Evolutionary conservation across 2,113 vertebrate species (phyloP).

Genomic region (Eira barbara): DNA sequence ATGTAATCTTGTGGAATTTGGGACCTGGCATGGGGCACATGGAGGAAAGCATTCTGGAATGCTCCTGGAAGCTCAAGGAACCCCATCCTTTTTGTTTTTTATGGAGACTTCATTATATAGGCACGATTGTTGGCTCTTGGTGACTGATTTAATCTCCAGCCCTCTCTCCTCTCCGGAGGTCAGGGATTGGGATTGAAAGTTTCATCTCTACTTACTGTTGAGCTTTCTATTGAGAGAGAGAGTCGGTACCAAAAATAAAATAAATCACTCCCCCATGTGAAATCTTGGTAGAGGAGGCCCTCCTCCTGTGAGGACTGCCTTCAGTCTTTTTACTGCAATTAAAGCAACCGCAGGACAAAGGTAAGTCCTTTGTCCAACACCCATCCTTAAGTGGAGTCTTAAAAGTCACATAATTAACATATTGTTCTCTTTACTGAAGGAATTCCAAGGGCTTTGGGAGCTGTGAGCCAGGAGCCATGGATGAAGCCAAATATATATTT

Average conservation of each 20-base stretch:
- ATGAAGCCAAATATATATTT: background rate
- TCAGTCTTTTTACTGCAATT: background rate
- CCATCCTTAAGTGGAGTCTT: background rate
- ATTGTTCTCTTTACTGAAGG: background rate
- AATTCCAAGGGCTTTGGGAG: background rate
- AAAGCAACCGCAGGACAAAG: background rate
- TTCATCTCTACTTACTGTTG: background rate
- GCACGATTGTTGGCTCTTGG: background rate
- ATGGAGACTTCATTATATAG: background rate
- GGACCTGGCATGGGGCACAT: background rate
- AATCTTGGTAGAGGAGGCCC: background rate
- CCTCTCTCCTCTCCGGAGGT: background rate
- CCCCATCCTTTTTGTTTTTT: background rate
- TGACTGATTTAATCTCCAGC: background rate
- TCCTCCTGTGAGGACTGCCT: background rate
- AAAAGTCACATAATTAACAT: background rate
- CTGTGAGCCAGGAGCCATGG: background rate
- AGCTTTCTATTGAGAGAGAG: constrained; percentile 55
- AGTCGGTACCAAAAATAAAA: constrained; percentile 39
- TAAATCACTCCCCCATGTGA: constrained; percentile 10
- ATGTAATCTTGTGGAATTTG: background rate
- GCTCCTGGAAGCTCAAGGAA: background rate
- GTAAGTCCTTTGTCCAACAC: background rate
- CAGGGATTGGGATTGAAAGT: background rate
- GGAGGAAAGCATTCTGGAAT: background rate